Evolutionary conservation across 2,888 invertebrate genomes (phyloP).

Genomic region (Leptopilina drosophilae): DNA sequence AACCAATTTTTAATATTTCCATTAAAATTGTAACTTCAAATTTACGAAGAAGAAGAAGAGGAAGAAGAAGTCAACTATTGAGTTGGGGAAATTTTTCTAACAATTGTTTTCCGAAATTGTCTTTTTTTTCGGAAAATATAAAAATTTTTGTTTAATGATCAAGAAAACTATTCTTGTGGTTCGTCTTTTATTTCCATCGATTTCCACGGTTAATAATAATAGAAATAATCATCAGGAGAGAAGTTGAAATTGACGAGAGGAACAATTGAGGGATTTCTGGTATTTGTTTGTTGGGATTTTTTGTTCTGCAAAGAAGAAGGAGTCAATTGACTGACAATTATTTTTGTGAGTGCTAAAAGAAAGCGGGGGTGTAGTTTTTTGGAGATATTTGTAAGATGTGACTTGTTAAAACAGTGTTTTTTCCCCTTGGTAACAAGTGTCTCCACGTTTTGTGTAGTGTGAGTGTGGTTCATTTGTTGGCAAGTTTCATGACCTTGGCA

Average conservation of each 20-base stretch:
- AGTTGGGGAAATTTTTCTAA: no score
- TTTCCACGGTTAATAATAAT: no score
- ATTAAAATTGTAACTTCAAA: no score
- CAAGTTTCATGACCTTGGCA: slow-evolving; percentile 49
- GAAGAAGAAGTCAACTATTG: no score
- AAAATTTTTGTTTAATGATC: no score
- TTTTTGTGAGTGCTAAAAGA: slow-evolving; percentile 7
- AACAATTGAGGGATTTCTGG: background rate
- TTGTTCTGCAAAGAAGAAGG: background rate
- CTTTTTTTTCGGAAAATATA: no score
- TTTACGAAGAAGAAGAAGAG: no score
- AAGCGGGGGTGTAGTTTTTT: background rate
- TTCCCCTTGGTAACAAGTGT: slow-evolving; percentile 25
- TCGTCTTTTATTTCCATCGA: no score
- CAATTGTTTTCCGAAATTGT: no score
- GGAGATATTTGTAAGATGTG: slow-evolving; percentile 33
- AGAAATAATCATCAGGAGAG: background rate
- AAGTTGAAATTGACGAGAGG: background rate
- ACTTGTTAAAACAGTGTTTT: slow-evolving; percentile 23
- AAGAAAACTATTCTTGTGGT: no score
- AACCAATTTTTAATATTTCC: no score
- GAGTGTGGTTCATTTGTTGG: slow-evolving; percentile 41
- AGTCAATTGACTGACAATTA: background rate
- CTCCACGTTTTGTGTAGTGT: slow-evolving; percentile 8
- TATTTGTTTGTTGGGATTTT: background rate